phyloP scores from a whole-genome alignment of 2,888 invertebrate genomes.

The Apomyelois bistriatella region DNA sequence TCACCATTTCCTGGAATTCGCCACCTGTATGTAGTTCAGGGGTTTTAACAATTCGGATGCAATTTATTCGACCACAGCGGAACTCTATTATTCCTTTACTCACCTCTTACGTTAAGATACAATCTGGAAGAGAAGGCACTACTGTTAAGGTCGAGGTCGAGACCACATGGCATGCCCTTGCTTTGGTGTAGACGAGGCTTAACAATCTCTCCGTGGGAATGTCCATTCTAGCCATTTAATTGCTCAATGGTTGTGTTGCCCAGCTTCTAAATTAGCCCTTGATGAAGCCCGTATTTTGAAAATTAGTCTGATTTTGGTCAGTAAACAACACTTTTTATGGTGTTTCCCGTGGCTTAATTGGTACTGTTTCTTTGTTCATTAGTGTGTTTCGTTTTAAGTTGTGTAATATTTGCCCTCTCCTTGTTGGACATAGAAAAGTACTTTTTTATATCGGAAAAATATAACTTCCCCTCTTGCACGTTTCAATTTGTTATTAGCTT shows the following conservation, averaged over 20 bases:
- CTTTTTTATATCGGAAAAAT: no score
- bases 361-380: slow-evolving; percentile 1
- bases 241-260: slow-evolving; percentile 15
- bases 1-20: no score
- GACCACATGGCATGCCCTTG: no score
- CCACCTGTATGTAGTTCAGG: no score
- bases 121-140: no score
- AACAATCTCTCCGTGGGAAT: slow-evolving; percentile 11
- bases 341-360: slow-evolving; percentile 4
- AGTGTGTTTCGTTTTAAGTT: background rate
- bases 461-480: no score
- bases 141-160: no score
- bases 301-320: slow-evolving; percentile 11
- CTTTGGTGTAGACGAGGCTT: slow-evolving; percentile 20
- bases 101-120: no score
- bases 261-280: slow-evolving; percentile 14
- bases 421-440: background rate
- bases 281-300: background rate
- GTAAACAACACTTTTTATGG: slow-evolving; percentile 4
- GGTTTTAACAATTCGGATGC: no score
- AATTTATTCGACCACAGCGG: no score
- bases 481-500: no score
- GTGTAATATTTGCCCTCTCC: background rate
- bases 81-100: no score
- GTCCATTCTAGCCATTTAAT: slow-evolving; percentile 17